Base-by-base conservation (phyloP, 2,888 invertebrate genomes). In the Euplexia lucipara region DNA sequence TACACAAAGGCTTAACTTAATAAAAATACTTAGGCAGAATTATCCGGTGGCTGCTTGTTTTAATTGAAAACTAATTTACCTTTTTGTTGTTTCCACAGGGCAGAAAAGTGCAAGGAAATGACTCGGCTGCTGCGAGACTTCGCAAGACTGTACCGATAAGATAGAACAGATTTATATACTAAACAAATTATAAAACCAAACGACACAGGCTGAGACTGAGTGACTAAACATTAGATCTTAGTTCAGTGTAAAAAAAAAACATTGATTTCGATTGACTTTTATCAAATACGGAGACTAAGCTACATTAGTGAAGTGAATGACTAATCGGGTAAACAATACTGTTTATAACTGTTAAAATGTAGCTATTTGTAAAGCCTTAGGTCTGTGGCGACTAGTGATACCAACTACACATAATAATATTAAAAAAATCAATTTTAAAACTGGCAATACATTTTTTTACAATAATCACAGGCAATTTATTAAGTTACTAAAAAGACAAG, bases 81-180 rank as follows among this genome's bases (percentile, higher is more conserved):
- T 3, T 34, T 57, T 45, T 49, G 8, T 66, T 63, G 47, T 59
- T 96, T 96, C 71, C 96, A n/a, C n/a, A 97, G 98, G 88, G 96
- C 98, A 58, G 97, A 97, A 71, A 97, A 97, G 86, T 95, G 97
- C 71, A 98, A 98, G 92, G 96, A 97, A 70, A 96, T 98, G 83
- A 97, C 97, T 6, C 96, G 97, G 84, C 96, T 98, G 64, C 94
- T 99, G 53, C 97, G 98, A 87, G 98, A 98, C 88, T 98, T 99
- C 90, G 97, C 98, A 56, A 96, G 98, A 82, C 96, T 99, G 57
- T 99, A 98, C 93, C 98, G 98, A 96, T 99, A 96, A 96, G 75
- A 62, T 42, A 39, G 41, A 34, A 34, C 54, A 61, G 18, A 65
- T 35, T 57, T 61, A 78, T 66, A 30, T 58, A 42, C 48, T 47